phyloP scores from a whole-genome alignment of 2,797 vertebrate species.

The Fistularia commersonii region DNA sequence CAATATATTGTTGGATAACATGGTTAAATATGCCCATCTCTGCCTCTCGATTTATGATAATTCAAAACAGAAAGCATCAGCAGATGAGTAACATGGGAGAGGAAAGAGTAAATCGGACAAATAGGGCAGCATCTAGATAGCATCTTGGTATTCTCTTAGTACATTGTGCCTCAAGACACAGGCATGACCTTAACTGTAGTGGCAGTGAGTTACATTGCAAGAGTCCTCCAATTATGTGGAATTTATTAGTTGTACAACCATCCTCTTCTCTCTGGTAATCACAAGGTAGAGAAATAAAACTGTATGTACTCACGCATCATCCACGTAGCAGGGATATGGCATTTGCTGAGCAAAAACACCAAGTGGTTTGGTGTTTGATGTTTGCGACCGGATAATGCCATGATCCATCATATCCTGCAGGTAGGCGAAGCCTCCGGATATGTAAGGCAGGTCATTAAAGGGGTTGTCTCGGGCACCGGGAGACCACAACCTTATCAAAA shows the following conservation, averaged over 20 bases:
- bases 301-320: conserved; percentile 85
- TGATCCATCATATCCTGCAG: conserved; percentile 93
- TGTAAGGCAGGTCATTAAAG: conserved; percentile 89
- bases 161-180: conserved; percentile 27
- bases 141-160: conserved; percentile 12
- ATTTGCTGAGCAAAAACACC: conserved; percentile 94
- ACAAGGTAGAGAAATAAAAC: conserved; percentile 21
- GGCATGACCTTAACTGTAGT: conserved; percentile 32
- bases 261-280: conserved; percentile 27
- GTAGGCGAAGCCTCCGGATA: conserved; percentile 95
- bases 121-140: conserved; percentile 22
- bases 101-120: conserved; percentile 21
- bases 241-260: conserved; percentile 26
- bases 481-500: conserved; percentile 86
- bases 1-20: neutral
- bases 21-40: too few relatives aligned
- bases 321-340: conserved; percentile 93
- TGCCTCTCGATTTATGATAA: conserved; percentile 3
- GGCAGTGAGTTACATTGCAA: conserved; percentile 27
- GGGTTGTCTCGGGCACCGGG: conserved; percentile 88
- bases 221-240: conserved; percentile 22
- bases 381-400: conserved; percentile 82
- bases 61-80: neutral
- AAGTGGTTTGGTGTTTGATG: conserved; percentile 76
- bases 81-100: conserved; percentile 8